Evolutionary conservation across 1,140 invertebrate species (phyloP).

Genomic region (Pteromalus puparum): DNA sequence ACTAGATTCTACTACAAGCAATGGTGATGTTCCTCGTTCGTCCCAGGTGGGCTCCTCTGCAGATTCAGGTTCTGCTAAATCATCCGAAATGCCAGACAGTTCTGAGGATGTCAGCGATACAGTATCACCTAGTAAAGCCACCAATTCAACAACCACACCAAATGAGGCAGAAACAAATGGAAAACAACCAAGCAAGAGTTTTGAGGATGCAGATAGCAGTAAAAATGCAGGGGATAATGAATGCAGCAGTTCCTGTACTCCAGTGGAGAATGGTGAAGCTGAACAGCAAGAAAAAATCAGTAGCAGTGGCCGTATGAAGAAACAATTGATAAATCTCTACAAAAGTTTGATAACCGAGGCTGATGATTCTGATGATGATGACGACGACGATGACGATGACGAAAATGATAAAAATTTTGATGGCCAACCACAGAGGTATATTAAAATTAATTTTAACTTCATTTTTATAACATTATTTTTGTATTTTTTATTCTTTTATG

Average conservation of each 20-base stretch:
- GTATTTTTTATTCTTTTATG: too few relatives aligned
- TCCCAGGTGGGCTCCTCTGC: conserved; percentile 58
- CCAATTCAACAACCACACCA: conserved; percentile 54
- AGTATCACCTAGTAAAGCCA: conserved; percentile 73
- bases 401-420: conserved; percentile 69
- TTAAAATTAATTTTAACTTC: background rate
- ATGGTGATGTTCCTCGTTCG: conserved; percentile 67
- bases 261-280: conserved; percentile 75
- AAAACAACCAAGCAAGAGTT: conserved; percentile 63
- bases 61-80: conserved; percentile 65
- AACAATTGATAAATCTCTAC: conserved; percentile 58
- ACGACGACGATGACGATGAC: conserved; percentile 65
- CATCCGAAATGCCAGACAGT: conserved; percentile 76
- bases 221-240: conserved; percentile 70
- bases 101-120: conserved; percentile 76
- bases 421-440: conserved; percentile 63
- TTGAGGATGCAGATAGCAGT: conserved; percentile 75
- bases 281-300: conserved; percentile 65
- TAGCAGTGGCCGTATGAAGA: conserved; percentile 59
- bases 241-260: conserved; percentile 68
- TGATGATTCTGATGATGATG: conserved; percentile 60
- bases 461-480: background rate
- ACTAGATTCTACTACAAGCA: conserved; percentile 76
- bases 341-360: conserved; percentile 58
- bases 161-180: conserved; percentile 67